These are phyloP conservation scores for Pavo muticus DNA, from an alignment of 2,113 vertebrate species.

Conservation along the genomic window DNA sequence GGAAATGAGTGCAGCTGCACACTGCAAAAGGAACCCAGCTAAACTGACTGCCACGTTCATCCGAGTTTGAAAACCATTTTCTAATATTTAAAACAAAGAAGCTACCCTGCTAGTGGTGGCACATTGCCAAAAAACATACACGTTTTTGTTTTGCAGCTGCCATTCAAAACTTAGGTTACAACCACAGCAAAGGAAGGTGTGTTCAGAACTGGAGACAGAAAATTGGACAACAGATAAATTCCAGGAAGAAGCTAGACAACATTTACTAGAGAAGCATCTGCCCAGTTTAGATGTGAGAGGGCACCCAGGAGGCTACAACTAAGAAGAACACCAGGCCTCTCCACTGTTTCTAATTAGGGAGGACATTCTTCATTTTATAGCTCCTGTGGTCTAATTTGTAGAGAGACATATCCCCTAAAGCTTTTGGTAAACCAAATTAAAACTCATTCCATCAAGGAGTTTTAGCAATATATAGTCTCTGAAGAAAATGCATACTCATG, in stretches of 20 bases:
- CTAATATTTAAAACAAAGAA: neutral
- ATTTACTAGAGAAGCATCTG: neutral
- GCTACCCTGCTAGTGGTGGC: neutral
- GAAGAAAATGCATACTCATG: slow-evolving; percentile 38
- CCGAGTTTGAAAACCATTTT: neutral
- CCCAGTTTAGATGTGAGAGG: slow-evolving; percentile 34
- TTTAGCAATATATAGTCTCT: slow-evolving; percentile 43
- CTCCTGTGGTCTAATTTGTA: slow-evolving; percentile 71
- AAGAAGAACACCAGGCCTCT: slow-evolving; percentile 58
- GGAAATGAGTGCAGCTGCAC: neutral
- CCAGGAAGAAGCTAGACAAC: neutral
- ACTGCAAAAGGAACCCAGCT: neutral
- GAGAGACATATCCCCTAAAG: slow-evolving; percentile 66
- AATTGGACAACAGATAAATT: neutral
- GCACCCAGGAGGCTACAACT: neutral
- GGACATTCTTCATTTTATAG: slow-evolving; percentile 73
- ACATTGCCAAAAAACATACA: accelerated
- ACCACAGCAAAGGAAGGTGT: neutral
- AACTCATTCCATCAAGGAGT: slow-evolving; percentile 69
- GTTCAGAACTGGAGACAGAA: neutral
- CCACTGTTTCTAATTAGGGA: slow-evolving; percentile 71
- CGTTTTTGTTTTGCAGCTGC: neutral
- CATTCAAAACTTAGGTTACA: neutral
- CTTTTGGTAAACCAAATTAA: slow-evolving; percentile 73
- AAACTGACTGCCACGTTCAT: neutral